phyloP scores from a whole-genome alignment of 1,140 invertebrate species.

The Pinna nobilis region DNA sequence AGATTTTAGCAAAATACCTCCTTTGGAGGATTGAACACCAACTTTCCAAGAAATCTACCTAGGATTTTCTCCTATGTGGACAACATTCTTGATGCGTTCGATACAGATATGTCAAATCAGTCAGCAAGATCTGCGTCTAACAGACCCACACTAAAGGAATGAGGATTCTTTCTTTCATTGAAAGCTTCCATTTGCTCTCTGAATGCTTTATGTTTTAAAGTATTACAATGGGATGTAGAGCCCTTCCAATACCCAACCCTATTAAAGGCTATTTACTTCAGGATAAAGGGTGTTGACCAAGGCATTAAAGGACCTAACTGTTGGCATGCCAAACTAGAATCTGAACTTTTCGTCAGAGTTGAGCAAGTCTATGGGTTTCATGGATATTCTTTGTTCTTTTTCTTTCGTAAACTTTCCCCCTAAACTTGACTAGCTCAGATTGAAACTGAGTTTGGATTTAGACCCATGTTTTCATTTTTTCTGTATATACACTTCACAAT shows the following conservation, averaged over 20 bases:
- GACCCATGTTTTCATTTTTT: neutral
- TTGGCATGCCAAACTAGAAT: neutral
- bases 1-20: neutral
- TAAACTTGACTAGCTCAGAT: too few relatives aligned
- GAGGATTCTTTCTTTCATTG: neutral
- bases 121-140: neutral
- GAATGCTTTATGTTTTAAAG: slow-evolving; percentile 4
- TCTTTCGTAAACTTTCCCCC: too few relatives aligned
- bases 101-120: slow-evolving; percentile 1
- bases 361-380: neutral
- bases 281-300: neutral
- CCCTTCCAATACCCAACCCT: slow-evolving; percentile 8
- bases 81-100: slow-evolving; percentile 3
- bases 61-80: slow-evolving; percentile 12
- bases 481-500: neutral
- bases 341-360: neutral
- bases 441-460: neutral
- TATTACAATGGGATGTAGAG: slow-evolving; percentile 2
- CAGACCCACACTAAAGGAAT: neutral
- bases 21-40: slow-evolving; percentile 10
- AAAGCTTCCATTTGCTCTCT: neutral
- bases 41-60: neutral
- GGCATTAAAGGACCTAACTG: neutral
- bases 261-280: neutral
- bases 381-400: neutral